These are phyloP conservation scores for Diorhabda carinulata DNA, from an alignment of 1,140 invertebrate species.

Conservation along the genomic window DNA sequence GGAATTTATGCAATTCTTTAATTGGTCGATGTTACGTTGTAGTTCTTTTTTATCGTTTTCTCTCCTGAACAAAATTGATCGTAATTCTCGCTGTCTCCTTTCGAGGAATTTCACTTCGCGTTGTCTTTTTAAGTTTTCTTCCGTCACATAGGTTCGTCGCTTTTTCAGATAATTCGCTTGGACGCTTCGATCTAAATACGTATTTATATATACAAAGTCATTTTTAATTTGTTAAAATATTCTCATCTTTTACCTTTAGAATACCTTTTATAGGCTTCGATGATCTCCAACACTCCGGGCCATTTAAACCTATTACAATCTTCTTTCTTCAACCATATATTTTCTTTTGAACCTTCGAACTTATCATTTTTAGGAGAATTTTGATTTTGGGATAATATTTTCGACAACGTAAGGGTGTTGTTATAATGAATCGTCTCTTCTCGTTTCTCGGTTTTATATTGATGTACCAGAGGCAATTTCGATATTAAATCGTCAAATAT, in stretches of 20 bases:
- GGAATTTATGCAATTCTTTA: slow-evolving; percentile 36
- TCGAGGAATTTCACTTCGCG: slow-evolving; percentile 30
- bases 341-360: slow-evolving; percentile 1
- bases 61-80: slow-evolving; percentile 29
- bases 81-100: slow-evolving; percentile 32
- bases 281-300: slow-evolving; percentile 39
- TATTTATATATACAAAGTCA: too few relatives aligned
- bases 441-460: slow-evolving; percentile 12
- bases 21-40: slow-evolving; percentile 35
- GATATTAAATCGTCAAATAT: background rate
- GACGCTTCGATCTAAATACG: background rate
- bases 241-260: slow-evolving; percentile 31
- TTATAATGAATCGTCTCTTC: background rate
- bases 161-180: background rate
- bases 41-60: slow-evolving; percentile 34
- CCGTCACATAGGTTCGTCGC: slow-evolving; percentile 25
- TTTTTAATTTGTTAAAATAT: too few relatives aligned
- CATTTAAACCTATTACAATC: slow-evolving; percentile 27
- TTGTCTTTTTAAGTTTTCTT: slow-evolving; percentile 28
- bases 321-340: background rate
- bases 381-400: background rate
- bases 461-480: slow-evolving; percentile 27
- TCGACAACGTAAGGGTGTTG: background rate
- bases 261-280: slow-evolving; percentile 36
- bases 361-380: slow-evolving; percentile 14